phyloP scores from a whole-genome alignment of 2,888 invertebrate species.

The Pristionchus entomophagus region DNA sequence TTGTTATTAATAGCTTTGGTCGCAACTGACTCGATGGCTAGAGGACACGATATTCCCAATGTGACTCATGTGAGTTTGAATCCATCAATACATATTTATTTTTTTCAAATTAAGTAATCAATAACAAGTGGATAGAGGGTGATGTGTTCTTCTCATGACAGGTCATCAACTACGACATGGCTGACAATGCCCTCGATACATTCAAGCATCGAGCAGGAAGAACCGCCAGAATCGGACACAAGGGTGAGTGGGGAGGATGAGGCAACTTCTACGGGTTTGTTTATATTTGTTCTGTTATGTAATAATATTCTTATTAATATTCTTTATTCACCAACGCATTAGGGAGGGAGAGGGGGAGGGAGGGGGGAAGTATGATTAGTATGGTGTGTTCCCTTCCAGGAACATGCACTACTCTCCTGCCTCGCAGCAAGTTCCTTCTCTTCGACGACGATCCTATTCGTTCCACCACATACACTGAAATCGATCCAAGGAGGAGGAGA shows the following conservation, averaged over 20 bases:
- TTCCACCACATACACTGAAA: too few relatives aligned
- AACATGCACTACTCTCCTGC: neutral
- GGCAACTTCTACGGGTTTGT: neutral
- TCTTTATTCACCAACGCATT: too few relatives aligned
- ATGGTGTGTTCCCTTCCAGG: neutral
- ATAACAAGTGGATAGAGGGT: too few relatives aligned
- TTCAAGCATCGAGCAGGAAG: conserved; percentile 44
- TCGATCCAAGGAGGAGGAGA: too few relatives aligned
- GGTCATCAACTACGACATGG: conserved; percentile 44
- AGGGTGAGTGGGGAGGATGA: neutral
- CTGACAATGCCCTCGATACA: neutral
- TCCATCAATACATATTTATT: too few relatives aligned
- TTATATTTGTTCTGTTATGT: too few relatives aligned
- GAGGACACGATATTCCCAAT: conserved; percentile 44
- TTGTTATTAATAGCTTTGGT: conserved; percentile 13
- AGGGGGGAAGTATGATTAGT: neutral
- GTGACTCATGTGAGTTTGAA: conserved; percentile 41
- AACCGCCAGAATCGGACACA: conserved; percentile 40
- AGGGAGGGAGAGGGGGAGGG: too few relatives aligned
- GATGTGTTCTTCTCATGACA: too few relatives aligned
- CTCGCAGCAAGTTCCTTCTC: neutral
- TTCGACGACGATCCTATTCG: too few relatives aligned
- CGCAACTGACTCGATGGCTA: conserved; percentile 40
- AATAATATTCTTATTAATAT: too few relatives aligned
- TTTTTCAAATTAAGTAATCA: too few relatives aligned